Evolutionary conservation across 1,140 invertebrate genomes (phyloP), one percentile per base, ranked within the genome.

Genomic region (Daktulosphaira vitifoliae): DNA sequence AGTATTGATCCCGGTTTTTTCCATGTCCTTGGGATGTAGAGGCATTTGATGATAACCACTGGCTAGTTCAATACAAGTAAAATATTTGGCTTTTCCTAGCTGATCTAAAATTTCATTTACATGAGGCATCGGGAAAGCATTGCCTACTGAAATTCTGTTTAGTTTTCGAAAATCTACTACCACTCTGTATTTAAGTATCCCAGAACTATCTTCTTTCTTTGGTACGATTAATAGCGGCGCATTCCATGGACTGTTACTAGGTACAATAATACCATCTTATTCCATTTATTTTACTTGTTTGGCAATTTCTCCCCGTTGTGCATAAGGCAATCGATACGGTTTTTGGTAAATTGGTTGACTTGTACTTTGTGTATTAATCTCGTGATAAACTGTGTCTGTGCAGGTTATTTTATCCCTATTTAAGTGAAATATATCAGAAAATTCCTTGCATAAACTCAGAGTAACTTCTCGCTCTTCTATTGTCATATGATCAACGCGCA

Each of bases 1-100:
- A 42, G 72, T 73, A 0, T 70, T 68, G 66, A 80, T 79, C 0
- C 77, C 76, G 1, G 79, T 80, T 69, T 81, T 81, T 7, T 73
- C 68, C 18, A 51, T 69, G 67, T 74, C 73, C 13, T 73, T 53
- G 70, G 69, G 44, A 22, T 74, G 66, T 13, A 81, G 69, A 11
- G 70, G 66, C 13, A 82, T 73, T 68, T 82, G 80, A 70, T 75
- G 77, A 71, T 78, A 82, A 3, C 80, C 81, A 29, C 70, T 73
- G 3, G 69, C 71, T n/a, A 79, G 65, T 71, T 82, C 79, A 20
- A 82, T 77, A 71, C 6, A 82, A 66, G n/a, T n/a, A n/a, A n/a
- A n/a, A n/a, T n/a, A n/a, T n/a, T n/a, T n/a, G n/a, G n/a, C n/a
- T n/a, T n/a, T n/a, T n/a, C n/a, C n/a, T n/a, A n/a, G n/a, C n/a